Base-by-base conservation (phyloP, 30 jellyfish, hydroid and myxozoan genomes). In the Chrysaora quinquecirrha region DNA sequence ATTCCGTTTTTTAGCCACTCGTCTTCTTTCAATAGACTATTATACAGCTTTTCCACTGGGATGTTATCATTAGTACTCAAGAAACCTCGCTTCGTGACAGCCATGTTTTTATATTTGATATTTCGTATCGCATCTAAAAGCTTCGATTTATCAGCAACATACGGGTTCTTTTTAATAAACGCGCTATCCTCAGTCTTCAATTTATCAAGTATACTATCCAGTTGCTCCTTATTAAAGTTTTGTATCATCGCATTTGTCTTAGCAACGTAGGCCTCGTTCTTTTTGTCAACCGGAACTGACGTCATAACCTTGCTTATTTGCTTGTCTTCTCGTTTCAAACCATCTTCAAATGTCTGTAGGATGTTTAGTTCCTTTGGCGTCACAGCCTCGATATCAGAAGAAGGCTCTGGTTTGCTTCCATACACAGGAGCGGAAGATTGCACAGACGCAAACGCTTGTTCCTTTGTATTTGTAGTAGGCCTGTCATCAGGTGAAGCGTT, bases 161-260 rank as follows among this genome's bases (percentile, higher is more conserved):
- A 88, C 1, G 97, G 97, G 71, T 88, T 82, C 75, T 88, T 88
- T 56, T 80, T 65, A 25, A 88, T 67, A 33, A 88, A 88, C 10
- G 82, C 33, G 19, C 80, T 82, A 49, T 82, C 92, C 47, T 68
- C 92, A 1, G 64, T 65, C 48, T 69, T 71, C 52, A 66, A 32
- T 34, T 69, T 82, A 19, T 65, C 75, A 7, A 82, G 24, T 1
- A 82, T 77, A 14, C 66, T 82, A 69, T 82, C 85, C 21, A 82
- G 43, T 48, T 68, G 85, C 9, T 82, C 31, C 19, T 82, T 56
- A 52, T 82, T 82, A 6, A 60, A 78, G 9, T 33, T 82, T 34
- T 70, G 85, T 30, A 82, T 25, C 92, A 82, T 82, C 0, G 71
- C 85, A 21, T 82, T 82, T 1, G 92, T 82, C 30, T 67, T 67